Evolutionary conservation across 2,797 vertebrate genomes (phyloP).

Genomic region (Alectoris magna): DNA sequence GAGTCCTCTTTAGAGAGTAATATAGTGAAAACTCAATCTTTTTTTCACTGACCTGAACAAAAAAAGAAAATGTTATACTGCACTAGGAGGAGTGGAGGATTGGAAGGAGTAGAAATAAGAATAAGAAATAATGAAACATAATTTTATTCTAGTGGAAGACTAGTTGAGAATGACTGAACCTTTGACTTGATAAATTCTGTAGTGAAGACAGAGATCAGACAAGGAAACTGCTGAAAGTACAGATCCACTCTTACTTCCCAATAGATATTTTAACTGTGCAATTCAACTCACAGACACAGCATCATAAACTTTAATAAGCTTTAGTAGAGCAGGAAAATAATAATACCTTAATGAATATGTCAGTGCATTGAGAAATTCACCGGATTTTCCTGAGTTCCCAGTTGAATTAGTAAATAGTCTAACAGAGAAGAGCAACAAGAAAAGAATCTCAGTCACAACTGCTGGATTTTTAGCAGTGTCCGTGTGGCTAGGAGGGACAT

Average conservation of each 20-base stretch:
- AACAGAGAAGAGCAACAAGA: not conserved
- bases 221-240: not conserved
- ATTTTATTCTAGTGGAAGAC: not conserved
- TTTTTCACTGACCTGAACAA: not conserved
- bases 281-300: not conserved
- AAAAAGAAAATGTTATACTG: not conserved
- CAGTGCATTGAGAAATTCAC: not conserved
- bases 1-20: not conserved
- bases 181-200: not conserved
- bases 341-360: not conserved
- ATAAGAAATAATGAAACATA: not conserved
- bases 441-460: not conserved
- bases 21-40: not conserved
- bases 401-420: not conserved
- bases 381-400: not conserved
- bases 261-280: not conserved
- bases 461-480: not conserved
- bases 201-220: not conserved
- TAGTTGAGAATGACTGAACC: not conserved
- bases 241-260: not conserved
- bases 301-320: not conserved
- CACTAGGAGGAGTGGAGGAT: not conserved
- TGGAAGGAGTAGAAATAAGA: not conserved
- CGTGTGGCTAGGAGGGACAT: not conserved
- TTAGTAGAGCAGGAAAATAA: not conserved